These are phyloP conservation scores for Anguilla marmorata DNA, from an alignment of 2,797 vertebrate species.

Conservation along the genomic window DNA sequence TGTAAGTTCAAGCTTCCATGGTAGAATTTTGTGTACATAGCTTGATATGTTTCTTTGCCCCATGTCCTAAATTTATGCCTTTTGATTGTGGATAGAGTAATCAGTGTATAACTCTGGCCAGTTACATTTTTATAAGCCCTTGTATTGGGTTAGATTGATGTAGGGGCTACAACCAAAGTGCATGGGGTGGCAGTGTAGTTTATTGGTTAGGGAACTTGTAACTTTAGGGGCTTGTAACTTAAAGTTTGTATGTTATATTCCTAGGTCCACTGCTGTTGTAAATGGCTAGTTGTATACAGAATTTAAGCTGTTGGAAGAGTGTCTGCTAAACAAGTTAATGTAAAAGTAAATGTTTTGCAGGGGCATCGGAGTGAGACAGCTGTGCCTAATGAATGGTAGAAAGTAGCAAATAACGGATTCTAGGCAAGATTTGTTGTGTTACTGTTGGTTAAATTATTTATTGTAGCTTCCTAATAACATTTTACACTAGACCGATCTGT, in stretches of 20 bases:
- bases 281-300: neutral
- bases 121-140: neutral
- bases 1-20: too few relatives aligned
- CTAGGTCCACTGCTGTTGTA: neutral
- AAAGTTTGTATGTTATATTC: neutral
- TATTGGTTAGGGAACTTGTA: neutral
- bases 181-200: neutral
- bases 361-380: neutral
- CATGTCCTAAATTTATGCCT: neutral
- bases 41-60: neutral
- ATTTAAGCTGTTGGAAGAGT: too few relatives aligned
- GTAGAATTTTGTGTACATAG: too few relatives aligned
- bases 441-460: neutral
- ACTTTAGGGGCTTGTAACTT: neutral
- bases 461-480: neutral
- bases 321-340: neutral
- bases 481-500: neutral
- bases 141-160: neutral
- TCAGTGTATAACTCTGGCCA: neutral
- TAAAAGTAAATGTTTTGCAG: neutral
- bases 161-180: neutral
- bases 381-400: neutral
- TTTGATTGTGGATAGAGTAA: neutral
- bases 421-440: too few relatives aligned
- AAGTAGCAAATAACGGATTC: too few relatives aligned